Evolutionary conservation across 2,888 invertebrate genomes (phyloP), one percentile per base, ranked within the genome.

Genomic region (Lamellibrachia satsuma): DNA sequence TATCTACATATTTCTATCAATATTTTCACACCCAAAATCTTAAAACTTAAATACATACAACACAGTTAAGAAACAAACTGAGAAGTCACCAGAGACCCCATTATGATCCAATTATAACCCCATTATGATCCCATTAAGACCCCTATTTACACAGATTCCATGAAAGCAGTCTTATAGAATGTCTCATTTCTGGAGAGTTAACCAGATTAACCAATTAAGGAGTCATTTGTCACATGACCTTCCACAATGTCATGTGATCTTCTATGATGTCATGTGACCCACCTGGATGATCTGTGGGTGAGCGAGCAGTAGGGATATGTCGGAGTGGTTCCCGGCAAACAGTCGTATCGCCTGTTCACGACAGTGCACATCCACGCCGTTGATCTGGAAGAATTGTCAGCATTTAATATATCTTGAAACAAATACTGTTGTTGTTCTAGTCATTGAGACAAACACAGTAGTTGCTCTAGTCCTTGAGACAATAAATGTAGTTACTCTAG

Each of bases 271-370:
- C 91, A 75, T 51, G 39, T 91, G 60, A 92, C 93, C 93, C 92
- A 94, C 94, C 93, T 93, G 94, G 52, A 93, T 92, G 52, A 93
- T 90, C 55, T 93, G 93, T 51, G 96, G 96, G 92, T 96, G 93
- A 8, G 96, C 96, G 39, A 97, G 94, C 39, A 96, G 94, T n/a
- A 97, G 94, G 0, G 95, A 95, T 90, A 97, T 96, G 93, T 96
- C 96, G 6, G 96, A 94, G 7, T 95, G 94, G 93, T 95, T 95
- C 92, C 95, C 95, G 7, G 96, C 95, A 93, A 97, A 97, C 92
- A 96, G 94, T 52, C 95, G 94, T 90, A 97, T 96, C 75, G 96
- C 96, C 94, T 97, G 96, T 91, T 96, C 96, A 92, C 96, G 94
- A 92, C 96, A 96, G 93, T 96, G 96, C 2, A 96, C 96, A 94